A percentile compares a stretch with the other conserved stretches of the same genome.
Conservation (phyloP, 64 coral and sea anemone genomes). For the Stichodactyla helianthus region DNA sequence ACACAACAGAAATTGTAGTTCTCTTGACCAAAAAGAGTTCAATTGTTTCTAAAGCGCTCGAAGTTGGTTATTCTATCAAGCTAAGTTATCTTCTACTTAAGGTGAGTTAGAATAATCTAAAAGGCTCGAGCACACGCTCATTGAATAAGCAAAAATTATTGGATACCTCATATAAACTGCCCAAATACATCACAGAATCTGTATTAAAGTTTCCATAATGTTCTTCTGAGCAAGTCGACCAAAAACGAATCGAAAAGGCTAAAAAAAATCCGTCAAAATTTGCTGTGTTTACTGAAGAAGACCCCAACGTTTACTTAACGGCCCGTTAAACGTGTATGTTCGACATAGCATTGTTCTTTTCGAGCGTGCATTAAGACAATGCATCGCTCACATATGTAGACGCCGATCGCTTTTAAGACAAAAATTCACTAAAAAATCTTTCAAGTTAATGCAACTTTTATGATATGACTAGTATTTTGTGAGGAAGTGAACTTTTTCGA, state of each 20-base stretch:
- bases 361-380: neutral
- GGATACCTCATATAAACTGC: neutral
- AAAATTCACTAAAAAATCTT: neutral
- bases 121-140: neutral
- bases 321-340: neutral
- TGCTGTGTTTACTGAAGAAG: neutral
- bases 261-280: neutral
- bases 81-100: neutral
- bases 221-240: neutral
- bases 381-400: neutral
- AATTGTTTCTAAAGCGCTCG: neutral
- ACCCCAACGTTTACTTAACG: neutral
- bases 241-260: neutral
- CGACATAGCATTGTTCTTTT: neutral
- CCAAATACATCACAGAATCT: neutral
- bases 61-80: neutral
- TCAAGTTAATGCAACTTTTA: neutral
- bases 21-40: neutral
- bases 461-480: neutral
- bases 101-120: neutral
- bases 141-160: neutral
- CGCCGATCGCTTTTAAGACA: neutral
- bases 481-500: neutral
- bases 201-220: neutral
- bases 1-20: neutral